Base-by-base conservation (phyloP, 2,888 invertebrate species). In the Lamellibrachia columna region DNA sequence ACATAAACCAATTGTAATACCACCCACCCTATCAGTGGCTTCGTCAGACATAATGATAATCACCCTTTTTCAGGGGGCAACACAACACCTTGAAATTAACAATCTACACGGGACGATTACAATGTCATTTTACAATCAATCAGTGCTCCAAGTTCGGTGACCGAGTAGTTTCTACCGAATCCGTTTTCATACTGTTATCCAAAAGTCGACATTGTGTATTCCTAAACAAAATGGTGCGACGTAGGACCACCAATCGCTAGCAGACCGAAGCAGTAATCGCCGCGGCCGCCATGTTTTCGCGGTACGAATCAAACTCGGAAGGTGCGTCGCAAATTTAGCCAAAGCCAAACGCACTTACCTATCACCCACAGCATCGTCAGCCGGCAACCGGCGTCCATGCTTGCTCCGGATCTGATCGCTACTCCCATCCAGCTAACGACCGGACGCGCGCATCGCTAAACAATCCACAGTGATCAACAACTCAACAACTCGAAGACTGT, bases 371-470 rank as follows among this genome's bases (percentile, higher is more conserved):
- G 22, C 75, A 75, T 75, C 75, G 22, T 15, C 75, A 15, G 75
- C 75, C 75, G n/a, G 75, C 75, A 22, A 15, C 22, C 22, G 22
- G 75, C 75, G 75, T 75, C 75, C 75, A 75, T 75, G 75, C 22
- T 75, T 75, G 75, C 75, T 75, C 75, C 75, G 11, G 22, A 75
- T 75, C 75, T 75, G 22, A 6, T 22, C 22, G 22, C 15, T n/a
- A n/a, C 75, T 75, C 75, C 75, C 75, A 75, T 75, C 75, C 75
- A 75, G 75, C 75, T 75, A 75, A 75, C 75, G 75, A 15, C n/a
- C 75, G 6, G 22, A 75, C 22, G n/a, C 75, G 75, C 75, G 75
- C 75, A 75, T 75, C 75, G 75, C 75, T 22, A 75, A 22, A 75
- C 75, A 75, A 75, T 15, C 75, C 75, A 22, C 75, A 11, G 75